Evolutionary conservation across 2,113 vertebrate genomes (phyloP).

Genomic region (Sebastes fasciatus): DNA sequence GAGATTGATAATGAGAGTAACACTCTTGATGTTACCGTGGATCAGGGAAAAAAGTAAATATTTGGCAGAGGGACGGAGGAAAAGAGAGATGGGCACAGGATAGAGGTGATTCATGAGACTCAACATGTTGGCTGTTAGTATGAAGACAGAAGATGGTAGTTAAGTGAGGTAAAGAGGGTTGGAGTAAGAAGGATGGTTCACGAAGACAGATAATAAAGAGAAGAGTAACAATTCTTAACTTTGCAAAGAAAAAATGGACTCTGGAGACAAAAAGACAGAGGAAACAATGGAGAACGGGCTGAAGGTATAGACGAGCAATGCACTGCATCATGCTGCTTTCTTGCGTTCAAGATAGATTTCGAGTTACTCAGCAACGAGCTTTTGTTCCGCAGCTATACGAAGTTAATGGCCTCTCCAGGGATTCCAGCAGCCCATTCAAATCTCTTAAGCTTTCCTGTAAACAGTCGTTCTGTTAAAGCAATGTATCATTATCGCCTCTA

Average conservation of each 20-base stretch:
- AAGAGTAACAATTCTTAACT: slow-evolving; percentile 19
- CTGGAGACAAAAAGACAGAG: slow-evolving; percentile 7
- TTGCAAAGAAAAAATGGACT: slow-evolving; percentile 5
- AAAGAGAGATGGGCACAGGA: not conserved
- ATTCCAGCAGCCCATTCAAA: slow-evolving; percentile 44
- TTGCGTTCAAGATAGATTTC: slow-evolving; percentile 34
- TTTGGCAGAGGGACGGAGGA: slow-evolving; percentile 15
- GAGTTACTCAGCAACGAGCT: slow-evolving; percentile 29
- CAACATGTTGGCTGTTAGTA: slow-evolving; percentile 23
- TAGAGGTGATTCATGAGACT: slow-evolving; percentile 41
- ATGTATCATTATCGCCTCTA: slow-evolving; percentile 37
- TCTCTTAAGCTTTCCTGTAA: slow-evolving; percentile 57
- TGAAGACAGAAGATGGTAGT: slow-evolving; percentile 35
- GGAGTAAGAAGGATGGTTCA: slow-evolving; percentile 15
- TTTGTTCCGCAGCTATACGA: slow-evolving; percentile 50
- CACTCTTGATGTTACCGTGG: slow-evolving; percentile 32
- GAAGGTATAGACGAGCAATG: not conserved
- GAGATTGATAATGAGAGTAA: slow-evolving; percentile 55
- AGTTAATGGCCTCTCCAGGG: slow-evolving; percentile 63
- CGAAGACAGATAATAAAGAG: slow-evolving; percentile 40
- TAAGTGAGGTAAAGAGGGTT: not conserved
- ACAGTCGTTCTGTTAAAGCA: slow-evolving; percentile 39
- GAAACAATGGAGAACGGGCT: slow-evolving; percentile 20
- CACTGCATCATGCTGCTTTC: slow-evolving; percentile 17
- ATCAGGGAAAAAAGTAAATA: slow-evolving; percentile 33